phyloP scores from a whole-genome alignment of 2,888 invertebrate species.

The Aproaerema taeniolella region DNA sequence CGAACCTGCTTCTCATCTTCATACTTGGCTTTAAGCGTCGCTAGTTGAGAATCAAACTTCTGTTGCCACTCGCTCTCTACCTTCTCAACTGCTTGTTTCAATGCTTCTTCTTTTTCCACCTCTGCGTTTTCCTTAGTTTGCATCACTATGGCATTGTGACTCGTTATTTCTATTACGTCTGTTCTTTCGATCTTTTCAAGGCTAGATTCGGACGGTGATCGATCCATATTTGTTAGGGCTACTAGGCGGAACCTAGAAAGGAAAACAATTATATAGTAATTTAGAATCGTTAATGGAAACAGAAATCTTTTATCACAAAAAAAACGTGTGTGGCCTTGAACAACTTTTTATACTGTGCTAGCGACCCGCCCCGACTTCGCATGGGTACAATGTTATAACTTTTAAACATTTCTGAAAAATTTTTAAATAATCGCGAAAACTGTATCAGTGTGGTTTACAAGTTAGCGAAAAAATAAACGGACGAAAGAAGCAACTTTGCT shows the following conservation, averaged over 20 bases:
- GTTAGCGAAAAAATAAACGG: too few relatives aligned
- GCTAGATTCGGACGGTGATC: conserved; percentile 87
- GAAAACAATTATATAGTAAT: background rate
- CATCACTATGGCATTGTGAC: conserved; percentile 81
- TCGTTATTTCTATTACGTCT: conserved; percentile 79
- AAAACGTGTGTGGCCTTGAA: too few relatives aligned
- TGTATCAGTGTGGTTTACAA: too few relatives aligned
- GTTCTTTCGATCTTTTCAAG: conserved; percentile 85
- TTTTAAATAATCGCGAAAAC: too few relatives aligned
- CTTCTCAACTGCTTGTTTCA: conserved; percentile 68
- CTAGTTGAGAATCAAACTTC: conserved; percentile 49
- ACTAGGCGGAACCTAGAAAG: conserved; percentile 81
- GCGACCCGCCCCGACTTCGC: too few relatives aligned
- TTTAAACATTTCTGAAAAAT: too few relatives aligned
- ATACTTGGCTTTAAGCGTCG: conserved; percentile 55
- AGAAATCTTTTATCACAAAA: too few relatives aligned
- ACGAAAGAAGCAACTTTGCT: too few relatives aligned
- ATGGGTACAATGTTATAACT: too few relatives aligned
- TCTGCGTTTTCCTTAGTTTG: conserved; percentile 83
- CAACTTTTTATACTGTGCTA: too few relatives aligned
- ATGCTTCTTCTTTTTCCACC: conserved; percentile 75
- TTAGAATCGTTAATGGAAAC: background rate
- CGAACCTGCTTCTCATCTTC: conserved; percentile 74
- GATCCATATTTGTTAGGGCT: conserved; percentile 84
- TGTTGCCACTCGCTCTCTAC: conserved; percentile 79